Percentiles rank a stretch among this genome's conserved stretches.
These are phyloP conservation scores for Diuraphis noxia DNA, from an alignment of 1,140 invertebrate genomes.

Conservation along the genomic window DNA sequence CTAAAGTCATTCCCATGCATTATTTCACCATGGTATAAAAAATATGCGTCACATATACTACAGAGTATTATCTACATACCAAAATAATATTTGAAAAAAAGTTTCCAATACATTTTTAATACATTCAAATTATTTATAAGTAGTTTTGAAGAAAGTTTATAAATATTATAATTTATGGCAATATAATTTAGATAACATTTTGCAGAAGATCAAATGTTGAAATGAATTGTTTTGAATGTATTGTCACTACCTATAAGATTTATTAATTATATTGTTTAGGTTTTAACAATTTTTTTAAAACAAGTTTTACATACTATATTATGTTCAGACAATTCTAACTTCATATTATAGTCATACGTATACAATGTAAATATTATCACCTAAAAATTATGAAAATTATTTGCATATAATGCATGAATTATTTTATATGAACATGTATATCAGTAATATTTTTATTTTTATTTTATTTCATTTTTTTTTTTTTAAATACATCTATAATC, in stretches of 20 bases:
- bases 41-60: background rate
- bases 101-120: background rate
- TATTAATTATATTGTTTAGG: background rate
- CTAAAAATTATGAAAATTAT: background rate
- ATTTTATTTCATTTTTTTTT: too few species aligned
- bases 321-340: background rate
- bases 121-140: background rate
- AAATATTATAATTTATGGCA: too few species aligned
- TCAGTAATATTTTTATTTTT: too few species aligned
- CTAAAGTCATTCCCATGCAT: background rate
- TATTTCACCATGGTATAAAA: background rate
- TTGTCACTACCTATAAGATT: background rate
- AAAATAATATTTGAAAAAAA: conserved; percentile 12
- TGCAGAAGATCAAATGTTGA: background rate
- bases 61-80: background rate
- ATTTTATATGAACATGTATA: too few species aligned
- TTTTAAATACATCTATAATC: too few species aligned
- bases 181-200: background rate
- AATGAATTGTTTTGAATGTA: background rate
- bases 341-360: background rate
- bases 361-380: background rate
- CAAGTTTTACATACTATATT: background rate
- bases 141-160: background rate
- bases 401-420: too few species aligned
- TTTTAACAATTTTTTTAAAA: background rate